Evolutionary conservation across 2,113 vertebrate genomes (phyloP), one percentile per base, ranked within the genome.

Genomic region (Symphodus melops): DNA sequence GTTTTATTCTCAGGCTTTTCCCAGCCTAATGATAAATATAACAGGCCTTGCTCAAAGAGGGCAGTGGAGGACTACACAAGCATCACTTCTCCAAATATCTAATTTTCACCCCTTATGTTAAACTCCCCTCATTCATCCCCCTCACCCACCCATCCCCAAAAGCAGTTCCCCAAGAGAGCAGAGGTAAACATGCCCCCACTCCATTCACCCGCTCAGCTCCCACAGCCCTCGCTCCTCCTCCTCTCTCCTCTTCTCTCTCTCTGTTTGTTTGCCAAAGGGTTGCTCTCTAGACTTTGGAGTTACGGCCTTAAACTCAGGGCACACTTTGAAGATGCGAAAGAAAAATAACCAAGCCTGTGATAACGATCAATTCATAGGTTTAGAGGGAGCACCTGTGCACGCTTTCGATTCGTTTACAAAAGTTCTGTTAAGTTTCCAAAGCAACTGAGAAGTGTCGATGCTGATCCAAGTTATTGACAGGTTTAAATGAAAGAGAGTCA

Each of bases 161-260:
- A 85, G 82, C 84, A 79, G 59, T 41, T 75, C 83, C 88, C 79
- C 85, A 55, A 53, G 87, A 88, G 90, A 89, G 72, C 69, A 75
- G 84, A 85, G 85, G 89, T 92, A 89, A 92, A 92, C 85, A 89
- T 89, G 71, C 73, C 78, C 86, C 73, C 33, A 7, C 59, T 82
- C 79, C 14, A 57, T 21, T 60, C 58, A 70, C 52, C 61, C 33
- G 41, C 46, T 77, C 70, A 39, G 51, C 68, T 80, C 79, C 73
- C 49, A 58, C 53, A 66, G 42, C 63, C 79, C 57, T 64, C 70
- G 8, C 41, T 58, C 48, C 66, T 49, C 60, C 65, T 20, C 60
- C 23, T 46, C 56, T 23, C 65, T 21, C 58, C 28, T 33, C 28
- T 33, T 14, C 44, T 64, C 63, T 81, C 17, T 77, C 69, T 72